Percentiles rank a stretch among this genome's conserved stretches.
Conservation (phyloP, 1,140 invertebrate genomes). For the Drosophila biarmipes region DNA sequence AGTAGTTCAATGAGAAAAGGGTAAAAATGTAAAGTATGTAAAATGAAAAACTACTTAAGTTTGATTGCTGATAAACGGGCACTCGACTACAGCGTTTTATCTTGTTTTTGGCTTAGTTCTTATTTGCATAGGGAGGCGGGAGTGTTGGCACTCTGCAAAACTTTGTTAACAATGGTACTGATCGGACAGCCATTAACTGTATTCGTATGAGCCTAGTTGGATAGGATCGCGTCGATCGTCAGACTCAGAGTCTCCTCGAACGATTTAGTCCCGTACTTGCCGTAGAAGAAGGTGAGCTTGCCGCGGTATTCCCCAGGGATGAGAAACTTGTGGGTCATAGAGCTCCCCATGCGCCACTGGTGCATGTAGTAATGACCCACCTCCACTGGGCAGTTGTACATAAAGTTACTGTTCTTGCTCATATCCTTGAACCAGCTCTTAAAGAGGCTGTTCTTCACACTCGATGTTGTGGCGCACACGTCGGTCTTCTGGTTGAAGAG, state of each 20-base stretch:
- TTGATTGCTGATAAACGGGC: no score
- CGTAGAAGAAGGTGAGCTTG: constrained; percentile 49
- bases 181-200: no score
- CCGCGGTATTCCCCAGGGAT: constrained; percentile 66
- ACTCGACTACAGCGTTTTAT: no score
- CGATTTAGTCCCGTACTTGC: constrained; percentile 52
- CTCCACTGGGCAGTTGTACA: constrained; percentile 61
- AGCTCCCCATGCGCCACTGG: constrained; percentile 55
- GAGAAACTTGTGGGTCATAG: constrained; percentile 59
- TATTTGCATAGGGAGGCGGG: no score
- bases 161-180: no score
- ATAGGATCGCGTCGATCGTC: constrained; percentile 29
- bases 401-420: constrained; percentile 55
- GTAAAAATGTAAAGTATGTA: no score
- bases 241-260: constrained; percentile 24
- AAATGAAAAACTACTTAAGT: no score
- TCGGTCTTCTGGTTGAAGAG: constrained; percentile 58
- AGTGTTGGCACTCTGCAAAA: no score
- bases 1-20: no score
- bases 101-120: no score
- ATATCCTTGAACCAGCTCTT: constrained; percentile 73
- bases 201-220: constrained; percentile 9
- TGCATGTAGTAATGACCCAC: constrained; percentile 58
- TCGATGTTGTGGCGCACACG: constrained; percentile 54
- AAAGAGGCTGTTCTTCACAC: constrained; percentile 55